Percentiles rank a stretch among this genome's conserved stretches.
phyloP scores from a whole-genome alignment of 1,140 invertebrate species.

The Dufourea novaeangliae region DNA sequence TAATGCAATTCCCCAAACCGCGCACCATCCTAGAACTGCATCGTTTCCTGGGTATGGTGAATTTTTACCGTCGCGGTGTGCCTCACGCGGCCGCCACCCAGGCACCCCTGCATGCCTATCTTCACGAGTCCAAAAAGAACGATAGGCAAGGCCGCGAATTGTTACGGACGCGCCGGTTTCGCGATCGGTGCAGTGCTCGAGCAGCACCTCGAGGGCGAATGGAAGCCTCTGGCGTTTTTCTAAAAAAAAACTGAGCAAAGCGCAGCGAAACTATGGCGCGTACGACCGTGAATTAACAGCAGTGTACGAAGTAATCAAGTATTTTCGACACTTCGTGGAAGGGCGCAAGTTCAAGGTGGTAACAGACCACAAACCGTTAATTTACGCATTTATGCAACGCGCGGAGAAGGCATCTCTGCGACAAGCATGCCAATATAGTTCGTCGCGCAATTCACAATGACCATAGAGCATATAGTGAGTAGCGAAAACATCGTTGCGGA shows the following conservation, averaged over 20 bases:
- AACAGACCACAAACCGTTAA: conserved; percentile 19
- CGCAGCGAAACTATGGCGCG: conserved; percentile 62
- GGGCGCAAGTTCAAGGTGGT: conserved; percentile 56
- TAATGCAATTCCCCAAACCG: background rate
- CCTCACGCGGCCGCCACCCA: background rate
- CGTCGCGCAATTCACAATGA: conserved; percentile 7
- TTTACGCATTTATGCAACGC: conserved; percentile 14
- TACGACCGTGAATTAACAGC: conserved; percentile 73
- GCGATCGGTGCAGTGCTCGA: conserved; percentile 21
- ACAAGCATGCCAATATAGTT: background rate
- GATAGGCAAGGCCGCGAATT: background rate
- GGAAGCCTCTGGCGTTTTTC: conserved; percentile 62
- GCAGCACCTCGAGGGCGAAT: background rate
- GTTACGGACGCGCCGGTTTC: background rate
- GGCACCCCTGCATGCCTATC: background rate
- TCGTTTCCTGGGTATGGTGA: conserved; percentile 12
- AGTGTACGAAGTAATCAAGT: conserved; percentile 65
- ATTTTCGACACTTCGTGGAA: conserved; percentile 71
- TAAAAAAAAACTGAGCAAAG: conserved; percentile 54
- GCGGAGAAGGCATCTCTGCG: conserved; percentile 13
- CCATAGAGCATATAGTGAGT: background rate
- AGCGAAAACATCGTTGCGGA: background rate
- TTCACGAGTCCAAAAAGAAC: background rate
- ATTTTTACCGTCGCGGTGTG: background rate
- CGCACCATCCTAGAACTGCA: background rate